Evolutionary conservation across 1,140 invertebrate species (phyloP).

Genomic region (Panagrolaimus sp.): DNA sequence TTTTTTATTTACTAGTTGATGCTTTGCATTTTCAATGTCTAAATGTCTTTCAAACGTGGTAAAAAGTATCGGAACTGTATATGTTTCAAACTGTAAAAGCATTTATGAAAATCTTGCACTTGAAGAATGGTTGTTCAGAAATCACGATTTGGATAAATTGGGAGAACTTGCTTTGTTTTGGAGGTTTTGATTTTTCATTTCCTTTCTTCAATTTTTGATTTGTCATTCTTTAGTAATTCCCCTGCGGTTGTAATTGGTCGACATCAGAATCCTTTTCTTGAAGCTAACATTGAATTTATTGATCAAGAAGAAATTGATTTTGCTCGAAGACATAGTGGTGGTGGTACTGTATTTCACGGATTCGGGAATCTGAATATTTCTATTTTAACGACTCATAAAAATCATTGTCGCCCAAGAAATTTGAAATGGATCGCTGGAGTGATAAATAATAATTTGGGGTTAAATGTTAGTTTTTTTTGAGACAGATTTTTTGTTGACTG

Average conservation of each 20-base stretch:
- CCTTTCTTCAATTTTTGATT: not conserved
- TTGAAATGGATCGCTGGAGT: conserved; percentile 39
- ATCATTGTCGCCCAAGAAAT: conserved; percentile 49
- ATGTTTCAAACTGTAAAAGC: conserved; percentile 25
- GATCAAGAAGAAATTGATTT: conserved; percentile 56
- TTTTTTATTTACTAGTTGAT: too few relatives aligned
- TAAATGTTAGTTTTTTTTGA: conserved; percentile 16
- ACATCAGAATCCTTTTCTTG: conserved; percentile 92
- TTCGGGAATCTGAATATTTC: conserved; percentile 59
- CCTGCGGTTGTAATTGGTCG: conserved; percentile 89
- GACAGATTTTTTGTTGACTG: conserved; percentile 16
- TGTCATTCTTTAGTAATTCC: conserved; percentile 68
- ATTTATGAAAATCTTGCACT: conserved; percentile 56
- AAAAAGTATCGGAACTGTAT: too few relatives aligned
- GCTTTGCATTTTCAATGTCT: too few relatives aligned
- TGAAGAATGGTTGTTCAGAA: conserved; percentile 54
- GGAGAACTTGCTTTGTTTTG: conserved; percentile 48
- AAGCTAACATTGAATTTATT: conserved; percentile 70
- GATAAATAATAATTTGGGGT: conserved; percentile 42
- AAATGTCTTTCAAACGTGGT: too few relatives aligned
- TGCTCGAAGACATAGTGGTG: conserved; percentile 85
- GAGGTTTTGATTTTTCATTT: conserved; percentile 38
- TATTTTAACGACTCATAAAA: conserved; percentile 47
- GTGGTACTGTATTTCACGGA: conserved; percentile 92
- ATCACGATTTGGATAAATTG: conserved; percentile 37